phyloP scores from a whole-genome alignment of 2,888 invertebrate genomes.

The Drosophila yooni region DNA sequence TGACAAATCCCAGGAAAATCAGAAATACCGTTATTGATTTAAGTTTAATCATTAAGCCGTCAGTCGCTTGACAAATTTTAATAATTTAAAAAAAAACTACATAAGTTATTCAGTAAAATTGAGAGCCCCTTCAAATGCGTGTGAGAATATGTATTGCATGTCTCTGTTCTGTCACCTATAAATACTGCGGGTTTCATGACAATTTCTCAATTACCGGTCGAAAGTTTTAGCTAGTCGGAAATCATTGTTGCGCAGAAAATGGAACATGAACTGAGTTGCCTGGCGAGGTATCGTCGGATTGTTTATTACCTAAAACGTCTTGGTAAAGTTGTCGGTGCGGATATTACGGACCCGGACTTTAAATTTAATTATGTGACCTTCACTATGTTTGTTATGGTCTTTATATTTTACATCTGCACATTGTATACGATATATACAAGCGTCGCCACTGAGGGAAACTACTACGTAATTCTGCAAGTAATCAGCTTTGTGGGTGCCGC shows the following conservation, averaged over 20 bases:
- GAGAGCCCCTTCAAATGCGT: not conserved
- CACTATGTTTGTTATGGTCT: slow-evolving; percentile 1
- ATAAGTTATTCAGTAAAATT: not conserved
- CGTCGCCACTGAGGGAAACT: slow-evolving; percentile 34
- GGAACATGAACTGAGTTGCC: not conserved
- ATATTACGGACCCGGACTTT: slow-evolving; percentile 34
- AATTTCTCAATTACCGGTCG: not conserved
- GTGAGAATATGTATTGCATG: not conserved
- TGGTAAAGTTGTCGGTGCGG: slow-evolving; percentile 27
- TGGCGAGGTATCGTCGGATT: slow-evolving; percentile 14
- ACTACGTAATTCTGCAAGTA: slow-evolving; percentile 43
- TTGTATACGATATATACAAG: slow-evolving; percentile 55
- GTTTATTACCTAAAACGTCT: not conserved
- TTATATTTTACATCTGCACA: slow-evolving; percentile 35
- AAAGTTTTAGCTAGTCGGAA: not conserved
- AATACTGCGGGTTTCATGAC: slow-evolving; percentile 1
- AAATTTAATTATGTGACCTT: slow-evolving; percentile 27
- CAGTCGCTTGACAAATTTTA: slow-evolving; percentile 1
- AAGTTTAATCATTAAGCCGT: slow-evolving; percentile 5
- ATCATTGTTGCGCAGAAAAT: not conserved
- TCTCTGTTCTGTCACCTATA: slow-evolving; percentile 7
- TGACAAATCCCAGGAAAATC: slow-evolving; percentile 13
- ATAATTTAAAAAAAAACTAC: not conserved
- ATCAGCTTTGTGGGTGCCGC: slow-evolving; percentile 44
- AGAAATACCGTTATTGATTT: not conserved